Evolutionary conservation across 2,888 invertebrate species (phyloP).

Genomic region (Quadroppia sp.): DNA sequence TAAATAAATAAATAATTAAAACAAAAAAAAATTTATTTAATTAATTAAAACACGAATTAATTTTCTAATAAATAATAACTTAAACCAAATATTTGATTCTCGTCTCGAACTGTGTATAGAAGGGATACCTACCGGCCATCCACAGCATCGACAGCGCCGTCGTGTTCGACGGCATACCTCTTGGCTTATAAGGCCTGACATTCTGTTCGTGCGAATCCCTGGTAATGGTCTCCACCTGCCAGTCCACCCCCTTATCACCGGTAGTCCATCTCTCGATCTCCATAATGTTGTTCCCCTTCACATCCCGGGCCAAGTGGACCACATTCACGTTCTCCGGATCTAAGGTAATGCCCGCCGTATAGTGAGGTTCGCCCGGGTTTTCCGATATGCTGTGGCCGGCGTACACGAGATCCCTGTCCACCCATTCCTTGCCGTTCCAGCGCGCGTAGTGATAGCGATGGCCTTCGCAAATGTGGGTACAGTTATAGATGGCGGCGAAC

Average conservation of each 20-base stretch:
- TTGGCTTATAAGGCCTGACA: background rate
- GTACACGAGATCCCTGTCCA: background rate
- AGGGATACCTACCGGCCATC: background rate
- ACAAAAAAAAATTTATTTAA: no score
- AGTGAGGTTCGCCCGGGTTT: background rate
- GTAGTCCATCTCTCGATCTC: slow-evolving; percentile 4
- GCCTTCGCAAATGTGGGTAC: no score
- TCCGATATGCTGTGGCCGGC: background rate
- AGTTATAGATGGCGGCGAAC: background rate
- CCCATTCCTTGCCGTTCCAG: background rate
- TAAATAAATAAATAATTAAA: no score
- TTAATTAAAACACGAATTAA: no score
- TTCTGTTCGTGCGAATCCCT: background rate
- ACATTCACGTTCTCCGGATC: background rate
- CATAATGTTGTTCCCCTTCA: background rate
- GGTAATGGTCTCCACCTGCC: background rate
- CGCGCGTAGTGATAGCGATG: slow-evolving; percentile 1
- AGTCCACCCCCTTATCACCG: background rate
- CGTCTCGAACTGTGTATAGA: background rate
- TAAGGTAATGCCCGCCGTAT: background rate
- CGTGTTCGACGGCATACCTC: background rate
- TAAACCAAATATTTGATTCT: slow-evolving; percentile 4
- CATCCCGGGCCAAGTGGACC: background rate
- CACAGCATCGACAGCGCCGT: background rate
- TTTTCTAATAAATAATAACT: no score